Conservation (phyloP, 2,888 invertebrate species). For the Altica lythri region DNA sequence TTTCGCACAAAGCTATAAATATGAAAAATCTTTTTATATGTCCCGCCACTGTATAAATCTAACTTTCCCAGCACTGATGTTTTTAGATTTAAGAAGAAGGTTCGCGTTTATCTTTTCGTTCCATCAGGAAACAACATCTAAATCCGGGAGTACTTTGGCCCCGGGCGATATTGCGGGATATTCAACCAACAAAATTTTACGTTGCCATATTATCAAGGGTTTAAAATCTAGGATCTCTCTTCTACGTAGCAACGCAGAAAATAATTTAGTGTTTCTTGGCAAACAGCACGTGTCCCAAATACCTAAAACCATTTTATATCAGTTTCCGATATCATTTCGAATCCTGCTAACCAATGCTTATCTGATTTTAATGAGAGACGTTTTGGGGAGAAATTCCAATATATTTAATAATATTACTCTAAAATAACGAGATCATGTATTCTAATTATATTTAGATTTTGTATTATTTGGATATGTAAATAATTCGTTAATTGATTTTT, state of each 20-base stretch:
- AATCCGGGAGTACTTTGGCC: background rate
- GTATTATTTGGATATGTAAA: too few species aligned
- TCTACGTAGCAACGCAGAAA: background rate
- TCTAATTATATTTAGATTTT: too few species aligned
- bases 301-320: constrained; percentile 7
- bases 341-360: background rate
- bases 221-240: background rate
- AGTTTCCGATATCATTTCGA: background rate
- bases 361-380: constrained; percentile 1
- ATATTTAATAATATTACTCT: too few species aligned
- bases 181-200: background rate
- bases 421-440: too few species aligned
- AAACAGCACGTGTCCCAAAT: background rate
- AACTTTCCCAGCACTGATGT: background rate
- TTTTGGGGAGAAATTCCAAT: constrained; percentile 2
- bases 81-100: background rate
- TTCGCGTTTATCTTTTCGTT: background rate
- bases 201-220: background rate
- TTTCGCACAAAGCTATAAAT: too few species aligned
- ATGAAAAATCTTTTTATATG: too few species aligned
- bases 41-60: background rate
- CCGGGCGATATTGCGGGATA: background rate
- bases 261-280: background rate
- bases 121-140: background rate
- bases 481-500: too few species aligned